Percentiles rank a stretch among this genome's conserved stretches.
These are phyloP conservation scores for Catharus bicknelli DNA, from an alignment of 2,113 vertebrate species.

Conservation along the genomic window DNA sequence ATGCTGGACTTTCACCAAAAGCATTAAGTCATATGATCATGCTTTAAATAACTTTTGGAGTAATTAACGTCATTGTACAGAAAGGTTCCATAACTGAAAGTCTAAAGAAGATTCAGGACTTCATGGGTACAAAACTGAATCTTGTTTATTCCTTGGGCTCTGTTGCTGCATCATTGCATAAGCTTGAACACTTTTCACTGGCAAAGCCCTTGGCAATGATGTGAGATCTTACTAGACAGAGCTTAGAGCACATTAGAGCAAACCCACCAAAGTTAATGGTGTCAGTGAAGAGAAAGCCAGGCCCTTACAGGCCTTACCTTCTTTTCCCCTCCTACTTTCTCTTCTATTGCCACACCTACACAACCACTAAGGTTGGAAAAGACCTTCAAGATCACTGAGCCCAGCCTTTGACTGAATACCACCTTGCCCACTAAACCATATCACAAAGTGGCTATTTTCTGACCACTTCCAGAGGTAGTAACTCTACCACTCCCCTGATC, in stretches of 20 bases:
- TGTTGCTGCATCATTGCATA: not conserved
- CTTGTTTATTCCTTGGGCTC: not conserved
- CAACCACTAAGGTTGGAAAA: not conserved
- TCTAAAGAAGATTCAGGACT: not conserved
- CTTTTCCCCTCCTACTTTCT: not conserved
- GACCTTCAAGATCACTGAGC: not conserved
- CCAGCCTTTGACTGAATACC: not conserved
- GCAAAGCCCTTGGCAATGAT: not conserved
- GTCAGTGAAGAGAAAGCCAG: not conserved
- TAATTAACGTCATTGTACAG: not conserved
- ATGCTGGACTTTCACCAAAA: not conserved
- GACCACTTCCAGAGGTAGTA: not conserved
- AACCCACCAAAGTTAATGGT: not conserved
- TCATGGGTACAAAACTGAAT: not conserved
- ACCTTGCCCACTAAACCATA: not conserved
- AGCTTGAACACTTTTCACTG: not conserved
- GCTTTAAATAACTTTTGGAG: not conserved
- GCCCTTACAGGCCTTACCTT: not conserved
- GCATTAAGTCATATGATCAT: not conserved
- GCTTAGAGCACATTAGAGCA: not conserved
- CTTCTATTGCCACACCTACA: not conserved
- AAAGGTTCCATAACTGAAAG: not conserved
- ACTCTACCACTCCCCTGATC: not conserved
- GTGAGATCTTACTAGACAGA: not conserved
- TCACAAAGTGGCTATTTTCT: not conserved